Evolutionary conservation across 1,140 invertebrate genomes (phyloP).

Genomic region (Bombus huntii): DNA sequence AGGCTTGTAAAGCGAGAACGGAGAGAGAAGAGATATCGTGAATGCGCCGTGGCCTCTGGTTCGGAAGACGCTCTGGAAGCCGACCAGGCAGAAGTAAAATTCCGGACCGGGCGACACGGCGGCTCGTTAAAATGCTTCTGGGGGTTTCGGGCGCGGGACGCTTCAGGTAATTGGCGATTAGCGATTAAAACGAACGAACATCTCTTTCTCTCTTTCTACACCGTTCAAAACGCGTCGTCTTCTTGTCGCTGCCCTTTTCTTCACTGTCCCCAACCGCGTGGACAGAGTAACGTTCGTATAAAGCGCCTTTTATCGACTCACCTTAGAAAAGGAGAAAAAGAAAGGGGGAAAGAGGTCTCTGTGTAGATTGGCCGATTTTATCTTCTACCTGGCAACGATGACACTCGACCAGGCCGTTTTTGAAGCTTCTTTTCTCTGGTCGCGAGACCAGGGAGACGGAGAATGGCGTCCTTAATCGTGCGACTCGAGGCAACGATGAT

Average conservation of each 20-base stretch:
- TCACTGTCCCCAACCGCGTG: constrained; percentile 10
- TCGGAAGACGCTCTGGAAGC: constrained; percentile 36
- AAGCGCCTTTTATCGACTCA: constrained; percentile 42
- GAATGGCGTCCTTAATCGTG: constrained; percentile 59
- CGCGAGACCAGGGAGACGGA: neutral
- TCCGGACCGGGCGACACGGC: constrained; percentile 80
- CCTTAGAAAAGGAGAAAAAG: neutral
- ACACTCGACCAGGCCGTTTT: constrained; percentile 44
- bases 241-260: constrained; percentile 31
- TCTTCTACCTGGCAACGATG: constrained; percentile 39
- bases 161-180: constrained; percentile 83
- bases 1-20: constrained; percentile 6
- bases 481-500: constrained; percentile 35
- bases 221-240: neutral
- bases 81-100: constrained; percentile 77
- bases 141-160: constrained; percentile 80
- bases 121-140: constrained; percentile 83
- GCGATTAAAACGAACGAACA: constrained; percentile 81
- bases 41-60: constrained; percentile 34
- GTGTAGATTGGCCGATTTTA: constrained; percentile 47
- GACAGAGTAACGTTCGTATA: constrained; percentile 42
- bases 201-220: constrained; percentile 48
- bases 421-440: constrained; percentile 25
- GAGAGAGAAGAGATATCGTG: constrained; percentile 51
- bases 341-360: neutral